Base-by-base conservation (phyloP, 2,888 invertebrate genomes). In the Epirrita christyi region DNA sequence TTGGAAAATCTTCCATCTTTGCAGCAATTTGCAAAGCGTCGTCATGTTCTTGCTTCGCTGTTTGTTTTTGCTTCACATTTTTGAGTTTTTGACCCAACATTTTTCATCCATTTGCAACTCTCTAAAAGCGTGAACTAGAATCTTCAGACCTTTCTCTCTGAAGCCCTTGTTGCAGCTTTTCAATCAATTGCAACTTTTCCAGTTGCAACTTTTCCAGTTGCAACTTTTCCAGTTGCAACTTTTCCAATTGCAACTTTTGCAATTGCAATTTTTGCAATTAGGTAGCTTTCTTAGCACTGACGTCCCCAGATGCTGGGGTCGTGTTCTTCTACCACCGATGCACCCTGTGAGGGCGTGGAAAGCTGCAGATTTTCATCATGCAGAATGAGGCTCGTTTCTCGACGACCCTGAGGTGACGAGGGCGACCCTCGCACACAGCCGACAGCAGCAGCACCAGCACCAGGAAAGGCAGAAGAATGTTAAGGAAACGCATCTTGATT, bases 301-400 rank as follows among this genome's bases (percentile, higher is more conserved):
- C 14, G 6, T 45, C 41, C 6, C 13, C 42, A 38, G 14, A 32
- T n/a, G 15, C 38, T 45, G 21, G 13, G 15, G 49, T 27, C 27
- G 13, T n/a, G 28, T 29, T 36, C 15, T 28, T 44, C 40, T 13
- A n/a, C 58, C 74, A 72, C 29, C 66, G 44, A n/a, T 80, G 69
- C 48, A 74, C 75, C 13, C 63, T 70, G 51, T 78, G 74, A 2
- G 68, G 48, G n/a, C 66, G 51, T 0, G 79, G 80, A 61, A 75
- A 83, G 61, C 77, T 81, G 76, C 90, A 90, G 36, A 89, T 68
- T 57, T 90, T 90, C 55, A 86, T 67, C 41, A 86, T 73, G 59
- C 90, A 87, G 63, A 85, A 79, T 43, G 81, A 76, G 6, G 56
- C 9, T 4, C 62, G 58, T 45, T 64, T 59, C 28, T 32, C 41